Base-by-base conservation (phyloP, 2,888 invertebrate genomes). In the Thera britannica region DNA sequence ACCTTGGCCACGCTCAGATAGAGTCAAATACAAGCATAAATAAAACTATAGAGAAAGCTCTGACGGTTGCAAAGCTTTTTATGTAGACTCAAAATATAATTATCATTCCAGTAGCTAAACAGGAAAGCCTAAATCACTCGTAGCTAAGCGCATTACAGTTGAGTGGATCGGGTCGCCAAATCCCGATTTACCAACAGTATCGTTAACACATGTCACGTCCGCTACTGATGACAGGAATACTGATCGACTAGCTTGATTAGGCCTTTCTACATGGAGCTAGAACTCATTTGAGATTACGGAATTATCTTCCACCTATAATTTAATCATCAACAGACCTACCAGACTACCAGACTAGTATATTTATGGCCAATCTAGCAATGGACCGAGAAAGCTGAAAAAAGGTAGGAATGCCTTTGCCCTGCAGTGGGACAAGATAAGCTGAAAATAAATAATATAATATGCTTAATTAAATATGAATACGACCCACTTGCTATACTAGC, bases 111-210 rank as follows among this genome's bases (percentile, higher is more conserved):
- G 58, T 51, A 65, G 41, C 56, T 65, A 65, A 59, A 56, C 62
- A 65, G 65, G 68, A 66, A 67, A 68, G 12, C 56, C 55, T 64
- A 65, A 72, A 68, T 67, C 70, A 72, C 36, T 62, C 35, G 55
- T 6, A 46, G 9, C 44, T 46, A 58, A 48, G 46, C 64, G 57
- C 62, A 59, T 66, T 64, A 66, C 60, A 44, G 36, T 23, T 5
- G 12, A 57, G 67, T 60, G 65, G 70, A 65, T 64, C 56, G 56
- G 49, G 57, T 68, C 66, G 66, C 66, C 63, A 64, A 72, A 70
- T 68, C 66, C 70, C 63, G 62, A 60, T 61, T 59, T 61, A 62
- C 44, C 44, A 9, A 9, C 55, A 51, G 56, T 46, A 60, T 63
- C 63, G 57, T 38, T 58, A 23, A 67, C 49, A 54, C 70, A 56